Evolutionary conservation across 2,113 vertebrate genomes (phyloP), one percentile per base, ranked within the genome.

Genomic region (Barnardius zonarius): DNA sequence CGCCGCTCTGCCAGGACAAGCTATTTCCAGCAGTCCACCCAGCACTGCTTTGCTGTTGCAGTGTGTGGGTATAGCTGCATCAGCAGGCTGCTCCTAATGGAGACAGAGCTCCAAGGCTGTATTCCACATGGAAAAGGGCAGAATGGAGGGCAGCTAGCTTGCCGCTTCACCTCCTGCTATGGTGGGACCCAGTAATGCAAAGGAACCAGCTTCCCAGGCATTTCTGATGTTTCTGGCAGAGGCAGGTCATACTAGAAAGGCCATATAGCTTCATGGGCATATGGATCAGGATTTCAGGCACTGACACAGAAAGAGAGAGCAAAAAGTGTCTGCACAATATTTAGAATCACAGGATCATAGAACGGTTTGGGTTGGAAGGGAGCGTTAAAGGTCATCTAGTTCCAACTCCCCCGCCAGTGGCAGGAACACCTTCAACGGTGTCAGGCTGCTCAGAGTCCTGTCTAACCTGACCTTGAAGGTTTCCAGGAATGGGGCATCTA

Each of bases 11-110:
- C 90, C 96, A 79, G 90, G 92, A 92, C 88, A 95, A 94, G 95
- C 95, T 93, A 89, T 91, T 95, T 96, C 96, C 91, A 95, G 96
- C 95, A 86, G 89, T 81, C 77, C 77, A 94, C 74, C 93, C 92
- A 96, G 88, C 78, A 37, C 92, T 63, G 83, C 91, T 89, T 44
- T 66, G 89, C 93, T 84, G 83, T 88, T 96, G 77, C 77, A 79
- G 86, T 33, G 78, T 43, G 74, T 48, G 80, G 90, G 78, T 84
- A 96, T 59, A 95, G 96, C 95, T 96, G 94, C 83, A 93, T 95
- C 92, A 91, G 95, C 96, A 96, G 81, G 64, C 70, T 89, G 57
- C 70, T 83, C 81, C 88, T 97, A 86, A 94, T 87, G 90, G 91
- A 93, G 86, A 94, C 92, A 77, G 83, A 93, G 92, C 67, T 95